phyloP scores from a whole-genome alignment of 2,113 vertebrate genomes.

The Triplophysa tibetana region DNA sequence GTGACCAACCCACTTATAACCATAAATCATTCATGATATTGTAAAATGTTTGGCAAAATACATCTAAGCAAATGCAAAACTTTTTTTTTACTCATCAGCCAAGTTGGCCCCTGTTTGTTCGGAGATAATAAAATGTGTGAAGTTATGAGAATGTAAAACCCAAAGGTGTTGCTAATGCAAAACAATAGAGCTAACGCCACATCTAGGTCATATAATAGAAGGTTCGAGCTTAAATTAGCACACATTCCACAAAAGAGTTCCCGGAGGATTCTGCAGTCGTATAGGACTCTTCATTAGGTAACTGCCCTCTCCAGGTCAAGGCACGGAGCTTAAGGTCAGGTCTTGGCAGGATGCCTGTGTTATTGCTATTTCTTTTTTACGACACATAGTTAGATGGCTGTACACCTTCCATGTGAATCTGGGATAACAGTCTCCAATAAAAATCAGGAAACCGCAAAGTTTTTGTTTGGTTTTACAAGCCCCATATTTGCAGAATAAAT shows the following conservation, averaged over 20 bases:
- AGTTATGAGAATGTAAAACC: conserved; percentile 17
- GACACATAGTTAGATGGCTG: conserved; percentile 46
- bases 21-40: background rate
- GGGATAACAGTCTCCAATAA: conserved; percentile 50
- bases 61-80: too few species aligned
- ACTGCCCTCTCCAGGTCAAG: conserved; percentile 40
- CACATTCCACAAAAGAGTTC: conserved; percentile 46
- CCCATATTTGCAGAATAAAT: conserved; percentile 47
- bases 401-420: conserved; percentile 49
- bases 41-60: background rate
- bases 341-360: conserved; percentile 54
- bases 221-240: conserved; percentile 40
- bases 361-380: conserved; percentile 58
- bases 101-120: background rate
- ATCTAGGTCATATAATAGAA: conserved; percentile 40
- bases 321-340: conserved; percentile 36
- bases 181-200: conserved; percentile 22
- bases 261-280: conserved; percentile 31
- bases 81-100: background rate
- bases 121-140: conserved; percentile 19
- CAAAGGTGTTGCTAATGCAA: conserved; percentile 14
- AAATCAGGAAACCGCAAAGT: conserved; percentile 51
- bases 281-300: conserved; percentile 42
- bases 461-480: conserved; percentile 60
- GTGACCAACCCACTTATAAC: background rate